Evolutionary conservation across 2,888 invertebrate genomes (phyloP).

Genomic region (Diarsia rubi): DNA sequence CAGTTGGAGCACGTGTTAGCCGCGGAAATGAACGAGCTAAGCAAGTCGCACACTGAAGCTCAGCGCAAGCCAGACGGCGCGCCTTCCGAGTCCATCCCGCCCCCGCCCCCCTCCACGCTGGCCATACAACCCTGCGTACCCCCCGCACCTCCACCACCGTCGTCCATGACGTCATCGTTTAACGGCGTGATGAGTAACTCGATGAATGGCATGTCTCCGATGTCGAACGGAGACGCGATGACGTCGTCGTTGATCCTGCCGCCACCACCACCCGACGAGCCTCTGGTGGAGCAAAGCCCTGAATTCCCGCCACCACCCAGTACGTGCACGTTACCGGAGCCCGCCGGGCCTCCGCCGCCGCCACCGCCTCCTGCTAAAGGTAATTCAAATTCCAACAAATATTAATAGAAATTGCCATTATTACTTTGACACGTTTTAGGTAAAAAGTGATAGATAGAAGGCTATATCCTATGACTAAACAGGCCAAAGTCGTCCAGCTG

Average conservation of each 20-base stretch:
- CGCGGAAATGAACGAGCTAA: conserved; percentile 85
- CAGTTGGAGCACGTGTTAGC: conserved; percentile 87
- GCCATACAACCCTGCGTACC: conserved; percentile 78
- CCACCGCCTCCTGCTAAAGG: conserved; percentile 90
- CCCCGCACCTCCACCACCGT: conserved; percentile 73
- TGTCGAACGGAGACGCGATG: conserved; percentile 76
- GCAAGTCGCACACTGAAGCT: conserved; percentile 82
- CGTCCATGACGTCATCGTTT: conserved; percentile 74
- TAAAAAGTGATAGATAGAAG: no score
- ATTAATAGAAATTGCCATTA: not conserved
- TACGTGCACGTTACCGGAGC: conserved; percentile 93
- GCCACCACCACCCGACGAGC: conserved; percentile 79
- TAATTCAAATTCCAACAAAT: conserved; percentile 62
- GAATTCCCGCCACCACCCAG: conserved; percentile 86
- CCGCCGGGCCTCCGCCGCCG: conserved; percentile 94
- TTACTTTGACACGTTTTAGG: no score
- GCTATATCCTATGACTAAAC: no score
- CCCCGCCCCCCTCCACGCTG: conserved; percentile 82
- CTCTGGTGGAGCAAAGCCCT: conserved; percentile 74
- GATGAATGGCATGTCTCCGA: conserved; percentile 68
- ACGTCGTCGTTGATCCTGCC: conserved; percentile 78
- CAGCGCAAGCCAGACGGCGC: conserved; percentile 88
- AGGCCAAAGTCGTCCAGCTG: not conserved
- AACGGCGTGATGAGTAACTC: conserved; percentile 62
- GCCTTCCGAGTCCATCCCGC: conserved; percentile 84